Base-by-base conservation (phyloP, 2,797 vertebrate species). In the Acestrorhynchus altus region DNA sequence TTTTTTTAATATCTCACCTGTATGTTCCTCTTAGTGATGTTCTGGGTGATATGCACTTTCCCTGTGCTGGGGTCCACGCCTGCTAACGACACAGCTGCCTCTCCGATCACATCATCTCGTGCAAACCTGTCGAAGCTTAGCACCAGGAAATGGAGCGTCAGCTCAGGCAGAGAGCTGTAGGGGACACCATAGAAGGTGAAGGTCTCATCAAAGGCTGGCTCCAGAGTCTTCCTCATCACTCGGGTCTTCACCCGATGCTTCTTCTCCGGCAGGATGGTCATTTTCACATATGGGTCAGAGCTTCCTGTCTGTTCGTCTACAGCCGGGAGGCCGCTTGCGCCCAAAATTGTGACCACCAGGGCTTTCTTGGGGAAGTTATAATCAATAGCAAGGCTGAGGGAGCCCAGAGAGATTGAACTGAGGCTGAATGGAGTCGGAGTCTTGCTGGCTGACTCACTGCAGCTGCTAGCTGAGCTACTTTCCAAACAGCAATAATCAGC, bases 331-430 rank as follows among this genome's bases (percentile, higher is more conserved):
- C 96, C 96, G 0, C 93, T 94, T 0, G 96, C 97, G 42, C 97
- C 95, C 11, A 96, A 93, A 13, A 98, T 94, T 31, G 96, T 98
- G 46, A 98, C 96, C 46, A 99, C 96, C 86, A 98, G 90, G 0
- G 97, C 97, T 83, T 99, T 98, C 83, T 98, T 99, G 10, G 96
- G 96, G 88, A 98, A 98, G 94, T 97, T 99, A 90, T 99, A 99
- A 92, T 99, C 97, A 79, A 98, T 95, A 0, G 94, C 95, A 89
- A 98, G 95, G 59, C 94, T 96, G 85, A 99, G 86, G 4, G 92
- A 82, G 0, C 97, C 97, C 78, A 98, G 82, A 68, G 80, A 81
- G 16, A 72, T 74, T 0, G 65, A 69, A 35, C 94, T 93, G 0
- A 96, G 96, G 0, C 95, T 95, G 1, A 95, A 96, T 0, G 95